Conservation (phyloP, 2,797 vertebrate genomes). For the Aselliscus stoliczkanus region DNA sequence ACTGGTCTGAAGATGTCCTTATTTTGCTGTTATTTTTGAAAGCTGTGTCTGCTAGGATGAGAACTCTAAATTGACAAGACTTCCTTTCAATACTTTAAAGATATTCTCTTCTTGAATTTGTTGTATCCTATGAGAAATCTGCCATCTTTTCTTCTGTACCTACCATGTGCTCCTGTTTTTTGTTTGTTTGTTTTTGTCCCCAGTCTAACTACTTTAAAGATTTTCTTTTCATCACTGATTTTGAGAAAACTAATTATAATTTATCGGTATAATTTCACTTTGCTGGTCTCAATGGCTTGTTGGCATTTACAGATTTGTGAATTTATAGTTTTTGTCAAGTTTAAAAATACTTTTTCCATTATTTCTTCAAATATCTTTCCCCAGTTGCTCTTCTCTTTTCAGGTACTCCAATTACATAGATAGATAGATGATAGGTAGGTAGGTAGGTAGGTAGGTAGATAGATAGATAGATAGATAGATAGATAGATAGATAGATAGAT, state of each 20-base stretch:
- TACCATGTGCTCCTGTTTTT: background rate
- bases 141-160: background rate
- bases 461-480: too few relatives aligned
- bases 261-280: background rate
- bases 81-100: background rate
- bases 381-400: background rate
- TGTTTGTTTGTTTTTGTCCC: background rate
- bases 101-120: background rate
- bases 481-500: too few relatives aligned
- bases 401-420: background rate
- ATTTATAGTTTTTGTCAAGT: background rate
- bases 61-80: background rate
- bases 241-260: background rate
- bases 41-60: background rate
- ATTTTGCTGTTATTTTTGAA: background rate
- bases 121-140: background rate
- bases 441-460: too few relatives aligned
- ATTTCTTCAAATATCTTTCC: background rate
- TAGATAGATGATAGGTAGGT: too few relatives aligned
- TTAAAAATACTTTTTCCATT: background rate
- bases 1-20: background rate
- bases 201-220: background rate
- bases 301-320: background rate
- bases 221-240: background rate
- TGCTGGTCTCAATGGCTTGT: background rate